phyloP scores from a whole-genome alignment of 2,113 vertebrate species.

The Notarius lentiginosus region DNA sequence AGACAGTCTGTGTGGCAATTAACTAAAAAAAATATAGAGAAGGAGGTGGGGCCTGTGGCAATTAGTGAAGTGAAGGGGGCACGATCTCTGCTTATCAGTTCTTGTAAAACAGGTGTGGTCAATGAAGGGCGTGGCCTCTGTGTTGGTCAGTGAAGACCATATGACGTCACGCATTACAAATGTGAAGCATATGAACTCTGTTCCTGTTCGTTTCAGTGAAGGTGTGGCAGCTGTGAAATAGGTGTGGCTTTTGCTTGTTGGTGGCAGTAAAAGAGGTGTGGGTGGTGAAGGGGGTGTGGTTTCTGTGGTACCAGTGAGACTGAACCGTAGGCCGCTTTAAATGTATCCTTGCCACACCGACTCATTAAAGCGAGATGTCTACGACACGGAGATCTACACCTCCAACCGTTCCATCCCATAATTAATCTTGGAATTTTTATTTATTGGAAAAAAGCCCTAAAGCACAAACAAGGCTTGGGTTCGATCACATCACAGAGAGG shows the following conservation, averaged over 20 bases:
- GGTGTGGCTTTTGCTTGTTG: neutral
- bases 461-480: neutral
- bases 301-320: neutral
- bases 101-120: neutral
- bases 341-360: neutral
- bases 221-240: neutral
- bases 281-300: neutral
- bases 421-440: conserved; percentile 1
- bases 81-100: too few relatives aligned
- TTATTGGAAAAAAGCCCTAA: conserved; percentile 13
- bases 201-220: too few relatives aligned
- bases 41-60: neutral
- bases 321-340: neutral
- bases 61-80: neutral
- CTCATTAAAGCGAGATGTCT: neutral
- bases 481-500: neutral
- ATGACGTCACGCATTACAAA: neutral
- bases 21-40: neutral
- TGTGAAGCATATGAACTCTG: neutral
- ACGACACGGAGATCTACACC: neutral
- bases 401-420: neutral
- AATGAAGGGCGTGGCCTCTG: too few relatives aligned
- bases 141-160: neutral
- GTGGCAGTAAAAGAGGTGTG: neutral
- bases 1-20: neutral